Evolutionary conservation across 2,888 invertebrate species (phyloP).

Genomic region (Smittia sp.): DNA sequence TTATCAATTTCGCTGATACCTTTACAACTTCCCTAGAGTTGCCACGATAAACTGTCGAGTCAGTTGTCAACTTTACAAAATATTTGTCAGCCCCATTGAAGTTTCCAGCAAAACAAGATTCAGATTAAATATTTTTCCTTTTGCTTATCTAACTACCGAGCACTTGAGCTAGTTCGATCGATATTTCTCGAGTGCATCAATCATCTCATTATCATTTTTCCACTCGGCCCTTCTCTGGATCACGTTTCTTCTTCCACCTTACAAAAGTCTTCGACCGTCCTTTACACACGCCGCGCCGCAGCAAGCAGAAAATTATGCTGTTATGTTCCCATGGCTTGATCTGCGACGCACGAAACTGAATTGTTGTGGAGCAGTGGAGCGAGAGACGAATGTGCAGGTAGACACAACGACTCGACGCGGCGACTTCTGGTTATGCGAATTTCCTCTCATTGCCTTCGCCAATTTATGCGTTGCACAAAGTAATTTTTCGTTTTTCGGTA

Average conservation of each 20-base stretch:
- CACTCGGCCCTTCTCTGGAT: too few relatives aligned
- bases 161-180: neutral
- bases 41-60: too few relatives aligned
- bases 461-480: too few relatives aligned
- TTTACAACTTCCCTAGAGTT: slow-evolving; percentile 27
- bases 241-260: neutral
- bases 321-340: neutral
- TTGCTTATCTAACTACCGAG: too few relatives aligned
- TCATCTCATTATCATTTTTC: slow-evolving; percentile 1
- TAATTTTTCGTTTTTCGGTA: too few relatives aligned
- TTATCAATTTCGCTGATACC: neutral
- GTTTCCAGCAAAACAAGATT: too few relatives aligned
- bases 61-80: too few relatives aligned
- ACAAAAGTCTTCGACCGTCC: neutral
- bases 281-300: neutral
- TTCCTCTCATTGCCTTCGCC: too few relatives aligned
- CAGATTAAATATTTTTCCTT: too few relatives aligned
- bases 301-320: neutral
- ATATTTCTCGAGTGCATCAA: neutral
- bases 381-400: neutral
- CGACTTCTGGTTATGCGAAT: too few relatives aligned
- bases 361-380: slow-evolving; percentile 8
- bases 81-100: too few relatives aligned
- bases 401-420: neutral
- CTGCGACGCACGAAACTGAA: neutral